A percentile compares a stretch with the other conserved stretches of the same genome.
These are phyloP conservation scores for Temnothorax unifasciatus DNA, from an alignment of 2,888 invertebrate genomes.

Conservation along the genomic window DNA sequence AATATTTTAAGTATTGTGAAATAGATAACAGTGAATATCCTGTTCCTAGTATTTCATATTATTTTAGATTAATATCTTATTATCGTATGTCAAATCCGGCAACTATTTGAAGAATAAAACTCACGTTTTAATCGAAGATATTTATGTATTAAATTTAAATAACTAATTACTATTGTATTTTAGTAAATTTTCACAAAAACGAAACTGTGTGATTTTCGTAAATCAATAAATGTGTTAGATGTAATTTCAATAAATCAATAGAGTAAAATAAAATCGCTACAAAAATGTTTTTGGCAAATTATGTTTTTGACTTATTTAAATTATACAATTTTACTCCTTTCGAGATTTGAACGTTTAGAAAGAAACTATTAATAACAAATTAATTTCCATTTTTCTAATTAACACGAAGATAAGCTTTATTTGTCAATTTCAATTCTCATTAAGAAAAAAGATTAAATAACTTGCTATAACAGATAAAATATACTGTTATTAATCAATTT, in stretches of 20 bases:
- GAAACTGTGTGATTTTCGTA: too few relatives aligned
- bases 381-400: neutral
- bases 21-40: neutral
- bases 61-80: too few relatives aligned
- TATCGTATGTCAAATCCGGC: too few relatives aligned
- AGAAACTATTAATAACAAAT: neutral
- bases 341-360: neutral
- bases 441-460: neutral
- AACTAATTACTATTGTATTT: too few relatives aligned
- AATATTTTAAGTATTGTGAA: neutral
- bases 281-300: neutral
- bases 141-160: too few relatives aligned
- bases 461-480: neutral
- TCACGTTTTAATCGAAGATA: too few relatives aligned
- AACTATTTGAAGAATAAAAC: too few relatives aligned
- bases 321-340: neutral
- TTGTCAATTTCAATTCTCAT: neutral
- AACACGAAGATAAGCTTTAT: neutral
- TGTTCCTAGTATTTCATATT: too few relatives aligned
- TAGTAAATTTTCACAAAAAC: too few relatives aligned
- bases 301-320: neutral
- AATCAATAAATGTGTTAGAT: too few relatives aligned
- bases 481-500: neutral
- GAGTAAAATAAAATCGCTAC: neutral
- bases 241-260: neutral